phyloP scores from a whole-genome alignment of 2,113 vertebrate species.

The Cacatua alba region DNA sequence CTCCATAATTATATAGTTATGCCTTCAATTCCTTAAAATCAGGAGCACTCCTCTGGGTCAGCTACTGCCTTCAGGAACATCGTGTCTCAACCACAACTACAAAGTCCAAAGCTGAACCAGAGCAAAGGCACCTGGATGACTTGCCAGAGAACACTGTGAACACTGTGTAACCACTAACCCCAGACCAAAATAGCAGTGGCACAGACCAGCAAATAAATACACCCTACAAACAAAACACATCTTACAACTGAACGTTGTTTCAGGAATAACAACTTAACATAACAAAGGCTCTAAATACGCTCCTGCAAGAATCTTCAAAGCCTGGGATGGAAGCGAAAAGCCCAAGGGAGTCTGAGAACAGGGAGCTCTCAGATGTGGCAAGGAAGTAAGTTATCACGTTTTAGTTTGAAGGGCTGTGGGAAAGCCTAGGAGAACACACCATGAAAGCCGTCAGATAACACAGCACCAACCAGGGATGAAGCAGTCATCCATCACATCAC shows the following conservation, averaged over 20 bases:
- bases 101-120: background rate
- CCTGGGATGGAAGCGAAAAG: slow-evolving; percentile 41
- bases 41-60: background rate
- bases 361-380: slow-evolving; percentile 3
- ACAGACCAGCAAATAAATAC: slow-evolving; percentile 4
- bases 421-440: slow-evolving; percentile 1
- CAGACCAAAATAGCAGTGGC: background rate
- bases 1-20: background rate
- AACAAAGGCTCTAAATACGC: slow-evolving; percentile 17
- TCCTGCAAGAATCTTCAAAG: slow-evolving; percentile 30
- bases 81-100: background rate
- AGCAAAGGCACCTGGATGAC: background rate
- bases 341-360: slow-evolving; percentile 23
- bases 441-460: background rate
- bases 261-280: background rate
- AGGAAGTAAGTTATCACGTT: background rate
- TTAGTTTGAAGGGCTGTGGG: slow-evolving; percentile 33
- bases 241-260: slow-evolving; percentile 8
- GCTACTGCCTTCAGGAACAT: background rate
- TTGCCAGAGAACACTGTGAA: background rate
- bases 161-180: background rate
- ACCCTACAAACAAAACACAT: slow-evolving; percentile 16
- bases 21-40: background rate
- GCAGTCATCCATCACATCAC: background rate
- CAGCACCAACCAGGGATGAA: background rate